These are phyloP conservation scores for Brachypodius melanocephalos DNA, from an alignment of 2,113 vertebrate genomes.

Conservation along the genomic window DNA sequence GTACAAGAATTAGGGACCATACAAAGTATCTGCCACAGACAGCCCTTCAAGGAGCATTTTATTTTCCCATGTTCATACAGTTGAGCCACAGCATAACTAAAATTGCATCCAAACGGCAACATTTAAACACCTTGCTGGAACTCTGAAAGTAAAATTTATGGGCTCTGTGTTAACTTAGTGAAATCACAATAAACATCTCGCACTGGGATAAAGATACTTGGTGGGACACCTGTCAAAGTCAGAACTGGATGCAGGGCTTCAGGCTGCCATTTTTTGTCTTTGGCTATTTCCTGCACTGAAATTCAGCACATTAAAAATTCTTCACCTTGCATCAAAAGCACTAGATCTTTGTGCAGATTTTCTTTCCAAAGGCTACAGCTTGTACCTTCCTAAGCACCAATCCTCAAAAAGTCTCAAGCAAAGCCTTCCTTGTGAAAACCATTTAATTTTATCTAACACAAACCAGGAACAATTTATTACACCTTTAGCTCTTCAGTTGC, in stretches of 20 bases:
- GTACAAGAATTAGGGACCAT: background rate
- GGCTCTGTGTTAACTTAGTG: background rate
- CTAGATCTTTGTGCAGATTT: background rate
- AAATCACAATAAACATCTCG: background rate
- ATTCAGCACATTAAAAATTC: background rate
- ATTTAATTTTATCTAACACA: constrained; percentile 29
- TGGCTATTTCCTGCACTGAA: background rate
- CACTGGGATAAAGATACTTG: background rate
- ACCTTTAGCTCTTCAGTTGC: background rate
- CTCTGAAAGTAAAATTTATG: background rate
- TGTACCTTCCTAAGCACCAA: background rate
- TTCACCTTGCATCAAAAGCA: background rate
- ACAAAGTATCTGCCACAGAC: background rate
- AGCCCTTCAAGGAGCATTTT: background rate
- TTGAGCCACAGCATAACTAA: background rate
- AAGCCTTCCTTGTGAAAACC: background rate
- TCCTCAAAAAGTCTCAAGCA: background rate
- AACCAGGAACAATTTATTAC: background rate
- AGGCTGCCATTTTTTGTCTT: background rate
- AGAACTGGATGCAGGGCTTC: background rate
- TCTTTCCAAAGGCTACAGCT: background rate
- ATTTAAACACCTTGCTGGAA: background rate
- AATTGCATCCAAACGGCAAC: background rate
- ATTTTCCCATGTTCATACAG: background rate
- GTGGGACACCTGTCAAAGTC: background rate